Evolutionary conservation across 2,113 vertebrate species (phyloP).

Genomic region (Chamaetylas fuelleborni): DNA sequence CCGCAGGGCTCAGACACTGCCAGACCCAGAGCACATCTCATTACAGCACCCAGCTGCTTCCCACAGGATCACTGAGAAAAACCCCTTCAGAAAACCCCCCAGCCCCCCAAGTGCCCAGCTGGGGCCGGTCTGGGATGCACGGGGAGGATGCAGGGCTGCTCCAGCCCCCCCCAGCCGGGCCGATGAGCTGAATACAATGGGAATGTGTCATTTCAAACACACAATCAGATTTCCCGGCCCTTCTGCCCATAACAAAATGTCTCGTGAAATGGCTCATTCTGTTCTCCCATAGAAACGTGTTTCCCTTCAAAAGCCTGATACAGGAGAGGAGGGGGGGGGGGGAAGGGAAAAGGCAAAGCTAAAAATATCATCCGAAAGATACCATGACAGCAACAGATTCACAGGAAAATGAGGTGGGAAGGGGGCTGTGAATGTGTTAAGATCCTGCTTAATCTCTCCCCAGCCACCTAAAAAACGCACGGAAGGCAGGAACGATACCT

Average conservation of each 20-base stretch:
- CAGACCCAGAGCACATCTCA: neutral
- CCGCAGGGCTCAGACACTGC: neutral
- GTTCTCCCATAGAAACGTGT: conserved; percentile 2
- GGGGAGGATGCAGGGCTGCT: neutral
- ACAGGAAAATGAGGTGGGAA: conserved; percentile 39
- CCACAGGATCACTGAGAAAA: neutral
- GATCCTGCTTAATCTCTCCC: conserved; percentile 50
- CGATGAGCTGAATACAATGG: neutral
- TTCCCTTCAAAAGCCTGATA: conserved; percentile 28
- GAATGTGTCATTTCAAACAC: conserved; percentile 5
- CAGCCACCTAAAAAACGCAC: conserved; percentile 21
- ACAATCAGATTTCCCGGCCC: conserved; percentile 14
- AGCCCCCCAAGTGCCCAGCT: neutral
- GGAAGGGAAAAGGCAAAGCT: conserved; percentile 3
- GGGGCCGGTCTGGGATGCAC: accelerated
- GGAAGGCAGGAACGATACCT: neutral
- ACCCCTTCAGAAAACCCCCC: neutral
- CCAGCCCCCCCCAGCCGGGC: neutral
- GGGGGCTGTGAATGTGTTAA: conserved; percentile 36
- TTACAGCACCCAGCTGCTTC: neutral
- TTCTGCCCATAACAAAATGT: conserved; percentile 6
- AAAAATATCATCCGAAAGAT: conserved; percentile 56
- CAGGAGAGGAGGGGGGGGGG: neutral
- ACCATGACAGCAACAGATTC: conserved; percentile 27
- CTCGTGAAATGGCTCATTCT: conserved; percentile 25